Conservation (phyloP, 2,888 invertebrate genomes). For the Aspidiotus destructor region DNA sequence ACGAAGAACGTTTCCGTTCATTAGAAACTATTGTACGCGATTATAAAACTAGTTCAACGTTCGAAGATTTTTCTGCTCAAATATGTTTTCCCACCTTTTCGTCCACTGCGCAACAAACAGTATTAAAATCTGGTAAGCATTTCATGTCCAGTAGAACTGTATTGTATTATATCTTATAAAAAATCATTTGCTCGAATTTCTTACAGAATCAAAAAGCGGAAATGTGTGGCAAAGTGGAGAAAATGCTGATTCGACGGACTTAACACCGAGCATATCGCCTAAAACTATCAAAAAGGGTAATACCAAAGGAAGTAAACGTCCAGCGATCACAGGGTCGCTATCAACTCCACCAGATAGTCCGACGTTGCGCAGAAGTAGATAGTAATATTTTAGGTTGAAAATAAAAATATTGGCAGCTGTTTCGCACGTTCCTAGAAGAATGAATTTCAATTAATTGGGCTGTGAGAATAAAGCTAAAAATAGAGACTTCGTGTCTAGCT, state of each 20-base stretch:
- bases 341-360: conserved; percentile 40
- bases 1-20: conserved; percentile 78
- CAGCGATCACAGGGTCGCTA: conserved; percentile 32
- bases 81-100: conserved; percentile 58
- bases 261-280: conserved; percentile 51
- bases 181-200: not conserved
- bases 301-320: conserved; percentile 45
- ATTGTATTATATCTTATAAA: not conserved
- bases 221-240: conserved; percentile 47
- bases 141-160: not conserved
- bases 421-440: too few species aligned
- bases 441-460: too few species aligned
- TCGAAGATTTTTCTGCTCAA: conserved; percentile 74
- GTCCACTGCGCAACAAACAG: not conserved
- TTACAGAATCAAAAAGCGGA: conserved; percentile 11
- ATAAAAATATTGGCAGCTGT: too few species aligned
- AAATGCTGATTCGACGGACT: conserved; percentile 40
- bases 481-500: too few species aligned
- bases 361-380: conserved; percentile 39
- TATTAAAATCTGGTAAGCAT: conserved; percentile 7
- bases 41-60: conserved; percentile 78
- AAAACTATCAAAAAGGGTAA: conserved; percentile 56
- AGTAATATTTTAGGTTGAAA: conserved; percentile 13
- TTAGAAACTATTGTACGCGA: conserved; percentile 74
- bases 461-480: too few species aligned